Evolutionary conservation across 2,113 vertebrate species (phyloP).

Genomic region (Amazona vittata): DNA sequence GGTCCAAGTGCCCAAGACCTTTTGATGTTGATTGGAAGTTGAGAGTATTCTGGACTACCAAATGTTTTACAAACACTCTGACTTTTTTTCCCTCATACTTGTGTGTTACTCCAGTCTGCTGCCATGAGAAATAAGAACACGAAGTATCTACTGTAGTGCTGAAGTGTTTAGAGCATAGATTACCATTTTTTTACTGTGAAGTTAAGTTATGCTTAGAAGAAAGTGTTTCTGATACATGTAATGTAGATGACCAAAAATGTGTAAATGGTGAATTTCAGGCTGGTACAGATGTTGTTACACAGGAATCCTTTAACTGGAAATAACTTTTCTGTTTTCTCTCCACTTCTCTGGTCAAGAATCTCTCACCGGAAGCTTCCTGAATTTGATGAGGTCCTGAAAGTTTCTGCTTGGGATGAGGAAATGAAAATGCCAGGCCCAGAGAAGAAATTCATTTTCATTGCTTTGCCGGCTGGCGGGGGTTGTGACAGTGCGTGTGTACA

Average conservation of each 20-base stretch:
- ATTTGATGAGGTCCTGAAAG: slow-evolving; percentile 79
- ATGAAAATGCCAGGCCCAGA: slow-evolving; percentile 64
- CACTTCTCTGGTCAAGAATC: slow-evolving; percentile 72
- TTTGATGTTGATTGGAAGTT: neutral
- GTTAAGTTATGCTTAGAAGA: neutral
- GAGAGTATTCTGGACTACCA: neutral
- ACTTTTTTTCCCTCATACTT: neutral
- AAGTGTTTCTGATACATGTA: neutral
- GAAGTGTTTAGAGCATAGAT: neutral
- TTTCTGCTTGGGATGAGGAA: slow-evolving; percentile 2
- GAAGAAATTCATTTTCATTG: slow-evolving; percentile 82
- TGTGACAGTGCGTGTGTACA: slow-evolving; percentile 20
- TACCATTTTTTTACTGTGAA: neutral
- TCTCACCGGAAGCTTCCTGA: slow-evolving; percentile 67
- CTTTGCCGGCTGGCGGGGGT: slow-evolving; percentile 56
- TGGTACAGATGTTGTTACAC: neutral
- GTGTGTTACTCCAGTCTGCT: neutral
- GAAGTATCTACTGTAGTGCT: neutral
- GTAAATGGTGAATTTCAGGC: neutral
- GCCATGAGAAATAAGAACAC: neutral
- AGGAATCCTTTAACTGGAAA: neutral
- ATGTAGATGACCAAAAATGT: neutral
- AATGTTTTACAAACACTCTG: neutral
- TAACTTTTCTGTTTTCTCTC: neutral
- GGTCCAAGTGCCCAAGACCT: neutral